Percentiles rank a stretch among this genome's conserved stretches.
phyloP scores from a whole-genome alignment of 2,888 invertebrate species.

The Hydropsyche betteni region DNA sequence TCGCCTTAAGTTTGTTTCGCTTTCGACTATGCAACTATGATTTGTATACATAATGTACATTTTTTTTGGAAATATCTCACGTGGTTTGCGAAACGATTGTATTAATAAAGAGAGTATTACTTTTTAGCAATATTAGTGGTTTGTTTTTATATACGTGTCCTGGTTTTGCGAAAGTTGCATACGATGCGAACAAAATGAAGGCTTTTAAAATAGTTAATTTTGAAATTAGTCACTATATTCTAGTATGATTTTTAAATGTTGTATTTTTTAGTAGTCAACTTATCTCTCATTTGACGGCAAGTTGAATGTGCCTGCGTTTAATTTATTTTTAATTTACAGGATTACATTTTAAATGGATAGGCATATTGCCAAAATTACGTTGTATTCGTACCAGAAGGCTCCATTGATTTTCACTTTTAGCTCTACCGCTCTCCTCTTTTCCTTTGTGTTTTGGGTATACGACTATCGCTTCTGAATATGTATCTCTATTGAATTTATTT shows the following conservation, averaged over 20 bases:
- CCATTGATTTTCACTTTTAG: constrained; percentile 24
- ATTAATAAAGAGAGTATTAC: too few relatives aligned
- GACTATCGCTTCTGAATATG: not conserved
- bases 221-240: too few relatives aligned
- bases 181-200: too few relatives aligned
- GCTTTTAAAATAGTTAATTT: too few relatives aligned
- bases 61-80: too few relatives aligned
- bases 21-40: constrained; percentile 22
- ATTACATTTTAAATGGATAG: constrained; percentile 15
- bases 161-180: too few relatives aligned
- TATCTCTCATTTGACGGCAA: not conserved
- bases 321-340: constrained; percentile 19
- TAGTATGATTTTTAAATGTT: too few relatives aligned
- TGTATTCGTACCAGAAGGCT: constrained; percentile 27
- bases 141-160: too few relatives aligned
- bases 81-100: too few relatives aligned
- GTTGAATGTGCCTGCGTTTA: not conserved
- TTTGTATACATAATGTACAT: too few relatives aligned
- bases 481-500: not conserved
- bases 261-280: too few relatives aligned
- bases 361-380: constrained; percentile 4
- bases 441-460: not conserved
- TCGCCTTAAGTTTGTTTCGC: constrained; percentile 65
- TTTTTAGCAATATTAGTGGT: too few relatives aligned
- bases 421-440: constrained; percentile 10